Base-by-base conservation (phyloP, 2,797 vertebrate genomes). In the Nannoperca australis region DNA sequence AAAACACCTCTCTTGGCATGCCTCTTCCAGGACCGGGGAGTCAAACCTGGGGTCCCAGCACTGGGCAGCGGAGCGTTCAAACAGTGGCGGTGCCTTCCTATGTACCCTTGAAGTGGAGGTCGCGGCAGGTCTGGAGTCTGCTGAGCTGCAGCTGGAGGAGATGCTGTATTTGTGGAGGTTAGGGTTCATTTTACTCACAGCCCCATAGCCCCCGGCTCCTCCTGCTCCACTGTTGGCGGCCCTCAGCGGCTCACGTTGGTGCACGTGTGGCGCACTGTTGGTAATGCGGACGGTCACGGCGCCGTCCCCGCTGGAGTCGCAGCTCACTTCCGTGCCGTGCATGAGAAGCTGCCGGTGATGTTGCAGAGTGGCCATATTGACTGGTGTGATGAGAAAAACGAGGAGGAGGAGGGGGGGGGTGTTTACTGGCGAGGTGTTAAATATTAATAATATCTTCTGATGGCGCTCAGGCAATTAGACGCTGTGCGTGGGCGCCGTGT, bases 1-100 rank as follows among this genome's bases (percentile, higher is more conserved):
- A 88, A 99, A 99, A 91, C 98, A 98, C 54, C 97, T 94, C 86
- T 99, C 97, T 89, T 96, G 94, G 80, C 98, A 99, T 1, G 97
- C 98, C 86, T 98, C 97, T 83, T 99, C 98, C 85, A 99, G 91
- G 82, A 97, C 96, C 63, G 95, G 87, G 0, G 98, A 99, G 94
- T 99, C 98, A 50, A 99, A 99, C 88, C 96, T 96, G 78, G 97
- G 98, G 93, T 98, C 96, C 98, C 98, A 99, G 95, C 97, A 99
- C 73, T 97, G 97, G 27, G 95, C 94, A 0, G 98, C 97, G 1
- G 98, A 98, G 89, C 98, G 95, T 79, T 99, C 98, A 20, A 99
- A 99, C 65, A 99, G 95, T 74, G 96, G 97, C 0, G 98, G 98
- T 24, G 96, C 93, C 80, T 94, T 95, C 85, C 87, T 93, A 3